phyloP scores from a whole-genome alignment of 2,797 vertebrate genomes.

The Enteromius mattozi region DNA sequence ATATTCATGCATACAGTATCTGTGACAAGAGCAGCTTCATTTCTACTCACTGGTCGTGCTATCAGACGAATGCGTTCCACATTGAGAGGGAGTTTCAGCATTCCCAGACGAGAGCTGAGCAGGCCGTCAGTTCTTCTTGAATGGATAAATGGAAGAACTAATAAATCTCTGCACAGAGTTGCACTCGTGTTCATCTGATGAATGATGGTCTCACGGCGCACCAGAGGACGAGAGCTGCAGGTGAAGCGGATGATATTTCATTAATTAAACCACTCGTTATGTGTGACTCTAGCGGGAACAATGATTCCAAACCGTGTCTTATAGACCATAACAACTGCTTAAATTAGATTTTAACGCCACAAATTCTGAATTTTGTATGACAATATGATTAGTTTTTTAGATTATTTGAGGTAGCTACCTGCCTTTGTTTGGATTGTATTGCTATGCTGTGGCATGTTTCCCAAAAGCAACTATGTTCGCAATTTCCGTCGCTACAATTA shows the following conservation, averaged over 20 bases:
- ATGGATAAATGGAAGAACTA: slow-evolving; percentile 41
- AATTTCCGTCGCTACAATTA: too few species aligned
- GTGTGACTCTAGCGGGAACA: not conserved
- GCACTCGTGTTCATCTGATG: slow-evolving; percentile 33
- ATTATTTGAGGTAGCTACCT: not conserved
- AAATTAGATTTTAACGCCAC: not conserved
- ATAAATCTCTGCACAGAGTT: slow-evolving; percentile 46
- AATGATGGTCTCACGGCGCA: slow-evolving; percentile 21
- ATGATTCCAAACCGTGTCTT: not conserved
- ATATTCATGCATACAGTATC: slow-evolving; percentile 19
- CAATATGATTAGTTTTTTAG: too few species aligned
- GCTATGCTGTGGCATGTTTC: too few species aligned
- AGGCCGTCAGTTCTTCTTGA: slow-evolving; percentile 18
- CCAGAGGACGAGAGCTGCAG: slow-evolving; percentile 28
- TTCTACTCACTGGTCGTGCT: not conserved
- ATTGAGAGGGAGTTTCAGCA: slow-evolving; percentile 43
- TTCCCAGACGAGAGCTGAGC: slow-evolving; percentile 49
- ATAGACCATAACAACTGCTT: not conserved
- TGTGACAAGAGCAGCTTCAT: not conserved
- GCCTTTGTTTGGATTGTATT: not conserved
- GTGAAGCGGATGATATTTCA: not conserved
- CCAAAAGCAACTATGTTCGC: too few species aligned
- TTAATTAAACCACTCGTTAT: not conserved
- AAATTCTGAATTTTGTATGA: not conserved
- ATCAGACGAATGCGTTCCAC: slow-evolving; percentile 35